Conservation (phyloP, 2,113 vertebrate genomes). For the Stegostoma tigrinum region DNA sequence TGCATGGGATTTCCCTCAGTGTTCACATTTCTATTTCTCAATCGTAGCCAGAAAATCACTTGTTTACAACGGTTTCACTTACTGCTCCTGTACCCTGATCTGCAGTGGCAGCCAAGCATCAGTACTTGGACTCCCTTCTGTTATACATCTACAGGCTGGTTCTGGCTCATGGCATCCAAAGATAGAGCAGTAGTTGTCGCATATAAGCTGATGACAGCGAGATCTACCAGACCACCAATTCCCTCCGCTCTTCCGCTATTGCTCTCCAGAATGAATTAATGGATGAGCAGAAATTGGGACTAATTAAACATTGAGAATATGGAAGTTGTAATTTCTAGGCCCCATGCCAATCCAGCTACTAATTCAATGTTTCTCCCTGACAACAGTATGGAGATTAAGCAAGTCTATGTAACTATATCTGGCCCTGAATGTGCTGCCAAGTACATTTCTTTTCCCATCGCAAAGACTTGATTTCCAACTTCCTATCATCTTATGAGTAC, state of each 20-base stretch:
- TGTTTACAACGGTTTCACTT: neutral
- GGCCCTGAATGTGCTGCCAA: neutral
- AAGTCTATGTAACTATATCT: neutral
- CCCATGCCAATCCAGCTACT: neutral
- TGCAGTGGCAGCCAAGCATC: neutral
- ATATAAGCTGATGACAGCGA: neutral
- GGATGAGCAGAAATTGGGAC: neutral
- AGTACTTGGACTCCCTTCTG: too few relatives aligned
- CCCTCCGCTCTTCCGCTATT: neutral
- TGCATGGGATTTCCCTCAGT: neutral
- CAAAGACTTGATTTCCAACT: neutral
- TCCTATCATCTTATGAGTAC: neutral
- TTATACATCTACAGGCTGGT: too few relatives aligned
- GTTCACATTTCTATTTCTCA: neutral
- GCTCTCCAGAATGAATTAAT: neutral
- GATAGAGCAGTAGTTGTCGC: neutral
- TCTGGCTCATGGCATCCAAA: neutral
- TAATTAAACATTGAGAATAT: neutral
- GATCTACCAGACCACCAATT: neutral
- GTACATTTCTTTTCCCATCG: neutral
- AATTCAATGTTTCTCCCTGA: neutral
- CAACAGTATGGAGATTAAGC: neutral
- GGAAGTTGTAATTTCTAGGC: neutral
- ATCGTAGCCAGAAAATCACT: neutral
- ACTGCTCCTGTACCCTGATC: neutral